These are phyloP conservation scores for Mormoops blainvillei DNA, from an alignment of 2,113 vertebrate genomes.

Conservation along the genomic window DNA sequence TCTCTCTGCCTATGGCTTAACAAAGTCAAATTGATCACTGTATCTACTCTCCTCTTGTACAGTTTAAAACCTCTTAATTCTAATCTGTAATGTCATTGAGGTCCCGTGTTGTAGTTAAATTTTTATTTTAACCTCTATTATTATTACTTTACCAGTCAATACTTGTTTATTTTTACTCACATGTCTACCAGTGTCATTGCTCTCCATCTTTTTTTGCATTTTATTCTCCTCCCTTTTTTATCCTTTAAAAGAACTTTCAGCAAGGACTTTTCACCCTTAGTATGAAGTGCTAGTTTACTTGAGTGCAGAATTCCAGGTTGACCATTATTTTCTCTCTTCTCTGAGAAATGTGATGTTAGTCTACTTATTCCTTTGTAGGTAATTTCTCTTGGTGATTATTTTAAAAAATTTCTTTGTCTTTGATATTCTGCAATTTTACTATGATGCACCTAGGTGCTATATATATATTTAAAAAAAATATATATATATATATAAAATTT, in stretches of 20 bases:
- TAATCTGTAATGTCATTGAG: background rate
- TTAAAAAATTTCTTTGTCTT: background rate
- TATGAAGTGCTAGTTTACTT: background rate
- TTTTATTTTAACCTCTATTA: background rate
- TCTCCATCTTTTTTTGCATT: background rate
- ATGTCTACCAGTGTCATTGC: background rate
- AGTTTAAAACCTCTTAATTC: background rate
- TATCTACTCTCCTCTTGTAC: background rate
- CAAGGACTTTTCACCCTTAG: background rate
- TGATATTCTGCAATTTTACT: background rate
- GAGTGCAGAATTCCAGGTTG: background rate
- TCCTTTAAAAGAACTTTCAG: background rate
- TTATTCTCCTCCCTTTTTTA: background rate
- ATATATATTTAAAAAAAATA: too few relatives aligned
- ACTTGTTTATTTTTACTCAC: background rate
- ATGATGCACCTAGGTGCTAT: background rate
- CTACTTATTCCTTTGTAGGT: background rate
- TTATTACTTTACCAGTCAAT: background rate
- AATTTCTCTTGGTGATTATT: background rate
- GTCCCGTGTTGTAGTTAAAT: background rate
- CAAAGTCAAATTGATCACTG: background rate
- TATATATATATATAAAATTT: background rate
- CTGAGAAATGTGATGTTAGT: background rate
- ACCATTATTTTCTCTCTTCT: background rate
- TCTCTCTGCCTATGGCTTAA: background rate